A percentile compares a stretch with the other conserved stretches of the same genome.
phyloP scores from a whole-genome alignment of 92 coral and sea anemone species.

The Zoanthus sansibaricus region DNA sequence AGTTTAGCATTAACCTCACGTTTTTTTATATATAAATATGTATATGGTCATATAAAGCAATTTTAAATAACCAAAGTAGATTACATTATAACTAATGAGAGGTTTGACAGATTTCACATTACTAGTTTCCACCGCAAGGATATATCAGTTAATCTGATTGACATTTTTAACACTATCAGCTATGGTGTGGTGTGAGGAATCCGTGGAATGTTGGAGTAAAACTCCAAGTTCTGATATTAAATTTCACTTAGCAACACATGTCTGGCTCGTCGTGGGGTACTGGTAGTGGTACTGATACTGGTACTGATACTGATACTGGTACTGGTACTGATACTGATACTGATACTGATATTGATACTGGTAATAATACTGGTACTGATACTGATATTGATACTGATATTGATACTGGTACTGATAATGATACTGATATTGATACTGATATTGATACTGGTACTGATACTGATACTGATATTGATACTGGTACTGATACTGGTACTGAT shows the following conservation, averaged over 20 bases:
- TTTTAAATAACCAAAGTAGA: neutral
- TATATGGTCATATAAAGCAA: neutral
- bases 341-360: too few species aligned
- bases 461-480: too few species aligned
- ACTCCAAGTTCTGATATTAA: conserved; percentile 9
- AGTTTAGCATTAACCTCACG: neutral
- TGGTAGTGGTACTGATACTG: too few species aligned
- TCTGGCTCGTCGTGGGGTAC: conserved; percentile 32
- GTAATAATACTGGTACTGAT: too few species aligned
- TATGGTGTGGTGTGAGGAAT: conserved; percentile 34
- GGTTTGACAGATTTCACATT: conserved; percentile 31
- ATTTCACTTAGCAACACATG: conserved; percentile 22
- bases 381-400: too few species aligned
- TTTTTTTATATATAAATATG: neutral
- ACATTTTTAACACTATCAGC: conserved; percentile 25
- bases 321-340: too few species aligned
- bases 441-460: too few species aligned
- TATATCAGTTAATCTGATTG: conserved; percentile 9
- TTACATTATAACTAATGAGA: neutral
- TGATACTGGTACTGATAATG: too few species aligned
- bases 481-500: too few species aligned
- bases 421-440: too few species aligned
- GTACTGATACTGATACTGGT: too few species aligned
- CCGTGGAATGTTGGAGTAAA: conserved; percentile 24
- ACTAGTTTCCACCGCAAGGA: conserved; percentile 19